phyloP scores from a whole-genome alignment of 2,113 vertebrate species.

The Nothocercus nigrocapillus region DNA sequence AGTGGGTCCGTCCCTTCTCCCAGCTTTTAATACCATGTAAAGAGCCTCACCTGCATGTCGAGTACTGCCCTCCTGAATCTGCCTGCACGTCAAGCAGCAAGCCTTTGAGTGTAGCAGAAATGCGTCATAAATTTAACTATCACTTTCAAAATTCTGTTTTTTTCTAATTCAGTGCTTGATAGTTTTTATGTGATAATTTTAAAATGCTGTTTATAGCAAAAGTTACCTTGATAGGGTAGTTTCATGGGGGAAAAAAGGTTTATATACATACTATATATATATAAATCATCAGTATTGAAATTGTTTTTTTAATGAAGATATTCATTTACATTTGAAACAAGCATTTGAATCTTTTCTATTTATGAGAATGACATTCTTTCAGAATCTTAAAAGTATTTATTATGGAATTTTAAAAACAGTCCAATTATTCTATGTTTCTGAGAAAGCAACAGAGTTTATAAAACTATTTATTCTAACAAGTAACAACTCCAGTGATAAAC shows the following conservation, averaged over 20 bases:
- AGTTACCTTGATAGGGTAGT: slow-evolving; percentile 81
- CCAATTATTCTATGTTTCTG: slow-evolving; percentile 27
- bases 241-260: neutral
- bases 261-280: neutral
- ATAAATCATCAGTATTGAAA: neutral
- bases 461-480: neutral
- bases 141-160: slow-evolving; percentile 76
- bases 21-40: neutral
- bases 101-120: slow-evolving; percentile 74
- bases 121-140: slow-evolving; percentile 87
- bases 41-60: slow-evolving; percentile 41
- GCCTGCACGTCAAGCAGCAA: slow-evolving; percentile 77
- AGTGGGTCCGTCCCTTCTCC: slow-evolving; percentile 17
- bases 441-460: neutral
- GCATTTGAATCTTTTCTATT: neutral
- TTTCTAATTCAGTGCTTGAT: slow-evolving; percentile 84
- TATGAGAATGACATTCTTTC: neutral
- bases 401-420: neutral
- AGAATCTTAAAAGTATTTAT: neutral
- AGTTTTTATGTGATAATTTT: slow-evolving; percentile 84
- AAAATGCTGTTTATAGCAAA: slow-evolving; percentile 82
- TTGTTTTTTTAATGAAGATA: neutral
- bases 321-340: neutral
- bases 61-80: slow-evolving; percentile 27
- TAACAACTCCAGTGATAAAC: neutral